Evolutionary conservation across 2,113 vertebrate genomes (phyloP).

Genomic region (Megalops atlanticus): DNA sequence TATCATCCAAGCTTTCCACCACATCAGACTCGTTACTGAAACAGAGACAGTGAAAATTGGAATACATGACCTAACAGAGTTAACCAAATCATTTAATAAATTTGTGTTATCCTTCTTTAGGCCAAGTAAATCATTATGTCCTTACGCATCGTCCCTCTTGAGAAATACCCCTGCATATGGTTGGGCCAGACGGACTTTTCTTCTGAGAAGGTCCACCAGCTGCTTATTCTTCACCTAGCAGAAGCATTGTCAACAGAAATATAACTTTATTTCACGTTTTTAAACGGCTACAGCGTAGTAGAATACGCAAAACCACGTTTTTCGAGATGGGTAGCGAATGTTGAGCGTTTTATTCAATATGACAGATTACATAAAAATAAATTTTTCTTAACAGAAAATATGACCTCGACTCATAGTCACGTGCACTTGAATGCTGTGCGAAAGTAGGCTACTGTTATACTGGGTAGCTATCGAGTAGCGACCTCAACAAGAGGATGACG

Average conservation of each 20-base stretch:
- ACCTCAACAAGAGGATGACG: neutral
- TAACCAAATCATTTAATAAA: neutral
- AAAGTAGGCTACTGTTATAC: neutral
- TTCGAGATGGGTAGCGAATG: no score
- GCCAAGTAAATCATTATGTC: neutral
- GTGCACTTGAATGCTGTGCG: neutral
- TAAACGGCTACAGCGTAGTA: no score
- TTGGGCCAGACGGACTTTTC: conserved; percentile 93
- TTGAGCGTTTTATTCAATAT: no score
- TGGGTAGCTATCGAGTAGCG: neutral
- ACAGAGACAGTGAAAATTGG: conserved; percentile 1
- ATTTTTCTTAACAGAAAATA: no score
- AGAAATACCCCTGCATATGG: conserved; percentile 95
- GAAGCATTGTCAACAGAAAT: neutral
- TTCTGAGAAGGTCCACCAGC: conserved; percentile 88
- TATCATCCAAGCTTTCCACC: conserved; percentile 85
- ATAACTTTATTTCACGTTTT: neutral
- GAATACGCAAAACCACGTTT: no score
- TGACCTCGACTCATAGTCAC: neutral
- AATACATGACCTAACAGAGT: no score
- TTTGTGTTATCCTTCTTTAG: neutral
- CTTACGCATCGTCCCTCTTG: conserved; percentile 90
- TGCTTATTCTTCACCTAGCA: conserved; percentile 89
- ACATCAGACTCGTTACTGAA: conserved; percentile 88
- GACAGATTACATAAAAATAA: neutral